Base-by-base conservation (phyloP, 2,797 vertebrate genomes). In the Macropodus opercularis region DNA sequence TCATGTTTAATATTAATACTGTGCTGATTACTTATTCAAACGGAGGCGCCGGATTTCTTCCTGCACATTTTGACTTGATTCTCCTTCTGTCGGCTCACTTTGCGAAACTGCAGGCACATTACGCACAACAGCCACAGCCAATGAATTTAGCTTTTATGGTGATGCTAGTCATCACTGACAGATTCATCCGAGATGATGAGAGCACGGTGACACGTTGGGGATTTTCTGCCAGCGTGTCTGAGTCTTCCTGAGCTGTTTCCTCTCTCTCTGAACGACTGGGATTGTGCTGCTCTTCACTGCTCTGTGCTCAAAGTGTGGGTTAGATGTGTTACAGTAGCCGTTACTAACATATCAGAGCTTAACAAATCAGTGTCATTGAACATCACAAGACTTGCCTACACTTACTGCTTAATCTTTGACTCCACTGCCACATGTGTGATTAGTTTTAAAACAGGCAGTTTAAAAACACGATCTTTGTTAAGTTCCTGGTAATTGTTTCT, bases 101-200 rank as follows among this genome's bases (percentile, higher is more conserved):
- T 47, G 55, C 41, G 29, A 49, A 59, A 58, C 64, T 42, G 21
- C 43, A 62, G 63, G 52, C 47, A 60, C 49, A 57, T 64, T 49
- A 38, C 60, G 55, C 34, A 42, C 49, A 46, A 21, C 47, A 58
- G 59, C 52, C 66, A 17, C 9, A 24, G 18, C 39, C 34, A 38
- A 51, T 46, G 36, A 15, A 53, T 60, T 48, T 15, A 3, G 27
- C 24, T 58, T 70, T 51, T 14, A 67, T 58, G 51, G 39, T 15
- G 23, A 62, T 50, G 46, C 57, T 38, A 42, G 22, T 61, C 44
- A 38, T 55, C 12, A 11, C 62, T 61, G 54, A 52, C 41, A 68
- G 62, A 81, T 62, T 49, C 34, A 24, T 79, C 54, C 43, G 14
- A 23, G 63, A 72, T 53, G 60, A 62, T 32, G 52, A 26, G 50